Conservation (phyloP, 2,888 invertebrate species). For the Chironomus tentans region DNA sequence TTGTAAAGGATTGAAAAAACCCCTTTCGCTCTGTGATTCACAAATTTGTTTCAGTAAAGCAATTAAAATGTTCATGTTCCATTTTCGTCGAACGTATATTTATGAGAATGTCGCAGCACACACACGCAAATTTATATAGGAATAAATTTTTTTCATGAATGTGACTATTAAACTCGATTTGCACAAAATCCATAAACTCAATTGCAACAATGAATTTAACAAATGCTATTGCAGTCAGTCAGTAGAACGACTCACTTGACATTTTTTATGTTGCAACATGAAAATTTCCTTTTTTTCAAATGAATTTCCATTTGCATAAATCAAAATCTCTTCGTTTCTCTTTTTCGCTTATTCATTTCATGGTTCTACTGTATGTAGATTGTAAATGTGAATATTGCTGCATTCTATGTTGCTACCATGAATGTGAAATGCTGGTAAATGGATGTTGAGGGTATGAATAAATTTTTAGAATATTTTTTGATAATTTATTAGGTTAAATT, state of each 20-base stretch:
- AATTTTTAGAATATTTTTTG: too few relatives aligned
- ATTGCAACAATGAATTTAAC: background rate
- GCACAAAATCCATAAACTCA: background rate
- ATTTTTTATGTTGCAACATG: background rate
- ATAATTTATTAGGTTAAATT: too few relatives aligned
- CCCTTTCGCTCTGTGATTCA: too few relatives aligned
- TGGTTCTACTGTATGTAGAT: background rate
- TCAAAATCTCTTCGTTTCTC: background rate
- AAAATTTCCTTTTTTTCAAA: background rate
- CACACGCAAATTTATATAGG: background rate
- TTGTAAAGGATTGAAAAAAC: too few relatives aligned
- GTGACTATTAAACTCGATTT: conserved; percentile 1
- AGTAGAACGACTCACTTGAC: background rate
- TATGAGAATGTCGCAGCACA: background rate
- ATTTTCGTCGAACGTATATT: background rate
- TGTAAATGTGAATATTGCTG: background rate
- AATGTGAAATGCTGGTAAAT: background rate
- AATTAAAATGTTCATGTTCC: background rate
- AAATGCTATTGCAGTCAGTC: background rate
- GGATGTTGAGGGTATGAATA: background rate
- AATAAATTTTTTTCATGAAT: background rate
- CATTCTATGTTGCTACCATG: background rate
- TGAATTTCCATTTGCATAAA: conserved; percentile 6
- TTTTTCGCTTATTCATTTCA: background rate
- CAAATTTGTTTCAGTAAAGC: background rate